Percentiles rank a stretch among this genome's conserved stretches.
Conservation (phyloP, 2,888 invertebrate species). For the Drosophila macrospina region DNA sequence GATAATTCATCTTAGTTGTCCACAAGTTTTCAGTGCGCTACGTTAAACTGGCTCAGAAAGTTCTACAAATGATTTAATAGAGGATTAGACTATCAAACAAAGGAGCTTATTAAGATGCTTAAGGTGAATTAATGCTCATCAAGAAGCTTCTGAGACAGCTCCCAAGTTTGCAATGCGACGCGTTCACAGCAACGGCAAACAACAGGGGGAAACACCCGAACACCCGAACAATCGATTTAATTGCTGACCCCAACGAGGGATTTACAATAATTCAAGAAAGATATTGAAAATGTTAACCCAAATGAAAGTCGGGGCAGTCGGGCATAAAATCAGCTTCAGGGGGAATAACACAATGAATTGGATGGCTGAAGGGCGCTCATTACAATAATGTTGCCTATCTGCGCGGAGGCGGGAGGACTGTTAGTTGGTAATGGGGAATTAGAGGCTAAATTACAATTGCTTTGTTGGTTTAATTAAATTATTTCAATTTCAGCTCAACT, state of each 20-base stretch:
- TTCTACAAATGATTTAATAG: slow-evolving; percentile 3
- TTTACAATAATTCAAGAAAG: slow-evolving; percentile 2
- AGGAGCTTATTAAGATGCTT: background rate
- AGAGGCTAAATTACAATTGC: slow-evolving; percentile 7
- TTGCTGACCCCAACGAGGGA: slow-evolving; percentile 13
- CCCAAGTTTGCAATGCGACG: background rate
- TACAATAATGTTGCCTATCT: slow-evolving; percentile 1
- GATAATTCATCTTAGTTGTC: background rate
- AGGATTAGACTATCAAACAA: background rate
- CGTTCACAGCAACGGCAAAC: too few relatives aligned
- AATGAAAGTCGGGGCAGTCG: slow-evolving; percentile 10
- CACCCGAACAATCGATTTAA: slow-evolving; percentile 15
- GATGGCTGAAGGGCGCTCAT: slow-evolving; percentile 6
- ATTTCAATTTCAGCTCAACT: slow-evolving; percentile 2
- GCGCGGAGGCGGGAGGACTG: background rate
- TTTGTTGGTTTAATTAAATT: slow-evolving; percentile 22
- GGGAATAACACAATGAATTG: slow-evolving; percentile 7
- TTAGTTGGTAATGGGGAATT: background rate
- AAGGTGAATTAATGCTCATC: background rate
- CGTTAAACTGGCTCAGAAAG: background rate
- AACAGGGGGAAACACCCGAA: background rate
- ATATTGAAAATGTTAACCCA: slow-evolving; percentile 15
- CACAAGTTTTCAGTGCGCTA: background rate
- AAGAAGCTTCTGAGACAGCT: background rate
- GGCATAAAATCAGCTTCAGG: slow-evolving; percentile 18